These are phyloP conservation scores for Spilosoma lubricipeda DNA, from an alignment of 2,888 invertebrate genomes.

Conservation along the genomic window DNA sequence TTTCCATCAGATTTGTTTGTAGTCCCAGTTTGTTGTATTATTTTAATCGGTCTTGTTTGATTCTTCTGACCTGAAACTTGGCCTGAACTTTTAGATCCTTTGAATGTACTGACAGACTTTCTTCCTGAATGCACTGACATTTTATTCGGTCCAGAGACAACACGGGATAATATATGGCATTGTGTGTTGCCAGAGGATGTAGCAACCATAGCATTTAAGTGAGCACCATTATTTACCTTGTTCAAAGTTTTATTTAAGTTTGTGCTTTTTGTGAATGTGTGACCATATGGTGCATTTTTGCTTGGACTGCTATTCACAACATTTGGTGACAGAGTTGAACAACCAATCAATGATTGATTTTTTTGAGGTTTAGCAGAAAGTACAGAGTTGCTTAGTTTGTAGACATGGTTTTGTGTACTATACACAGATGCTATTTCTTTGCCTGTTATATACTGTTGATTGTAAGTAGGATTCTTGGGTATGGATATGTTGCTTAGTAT, in stretches of 20 bases:
- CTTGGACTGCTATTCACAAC: conserved; percentile 75
- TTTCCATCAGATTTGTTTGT: conserved; percentile 77
- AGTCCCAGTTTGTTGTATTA: conserved; percentile 82
- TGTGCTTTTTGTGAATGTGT: conserved; percentile 78
- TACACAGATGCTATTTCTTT: conserved; percentile 77
- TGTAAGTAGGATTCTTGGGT: conserved; percentile 77
- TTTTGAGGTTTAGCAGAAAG: conserved; percentile 77
- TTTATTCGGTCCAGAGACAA: conserved; percentile 82
- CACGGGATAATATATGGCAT: conserved; percentile 81
- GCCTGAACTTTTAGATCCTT: conserved; percentile 72
- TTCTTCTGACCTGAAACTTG: conserved; percentile 73
- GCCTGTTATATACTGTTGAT: conserved; percentile 73
- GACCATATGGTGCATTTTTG: conserved; percentile 79
- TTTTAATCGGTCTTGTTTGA: conserved; percentile 85
- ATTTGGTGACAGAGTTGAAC: conserved; percentile 71
- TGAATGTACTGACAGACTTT: conserved; percentile 75
- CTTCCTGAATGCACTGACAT: conserved; percentile 81
- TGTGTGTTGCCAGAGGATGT: conserved; percentile 77
- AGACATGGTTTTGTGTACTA: conserved; percentile 79
- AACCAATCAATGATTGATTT: conserved; percentile 78
- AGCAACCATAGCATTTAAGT: conserved; percentile 79
- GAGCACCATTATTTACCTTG: conserved; percentile 83
- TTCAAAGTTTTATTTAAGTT: conserved; percentile 76
- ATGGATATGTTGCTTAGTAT: conserved; percentile 83
- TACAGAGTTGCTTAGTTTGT: conserved; percentile 79